Percentiles rank a stretch among this genome's conserved stretches.
Evolutionary conservation across 1,140 invertebrate species (phyloP).

Genomic region (Hycleus cichorii): DNA sequence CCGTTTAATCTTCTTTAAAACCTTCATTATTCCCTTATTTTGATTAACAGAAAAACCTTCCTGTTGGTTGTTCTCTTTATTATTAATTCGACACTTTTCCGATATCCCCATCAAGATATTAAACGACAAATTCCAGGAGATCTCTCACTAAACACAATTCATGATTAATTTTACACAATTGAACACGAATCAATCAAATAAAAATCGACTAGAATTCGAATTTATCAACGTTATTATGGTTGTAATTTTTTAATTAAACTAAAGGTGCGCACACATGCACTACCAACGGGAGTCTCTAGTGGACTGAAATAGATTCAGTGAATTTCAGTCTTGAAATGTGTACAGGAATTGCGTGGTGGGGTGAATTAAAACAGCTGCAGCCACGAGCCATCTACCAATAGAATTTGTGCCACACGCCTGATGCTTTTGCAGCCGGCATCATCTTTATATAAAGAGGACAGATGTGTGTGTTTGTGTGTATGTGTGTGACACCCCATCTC

Average conservation of each 20-base stretch:
- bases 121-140: slow-evolving; percentile 2
- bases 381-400: slow-evolving; percentile 35
- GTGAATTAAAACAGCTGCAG: slow-evolving; percentile 28
- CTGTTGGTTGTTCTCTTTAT: not conserved
- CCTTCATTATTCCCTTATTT: slow-evolving; percentile 46
- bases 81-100: slow-evolving; percentile 17
- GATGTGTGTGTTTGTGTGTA: not conserved
- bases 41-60: not conserved
- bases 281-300: not conserved
- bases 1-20: slow-evolving; percentile 47
- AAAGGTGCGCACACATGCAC: not conserved
- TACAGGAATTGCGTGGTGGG: slow-evolving; percentile 17
- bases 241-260: not conserved
- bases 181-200: slow-evolving; percentile 3
- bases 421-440: slow-evolving; percentile 29
- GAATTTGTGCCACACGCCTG: slow-evolving; percentile 32
- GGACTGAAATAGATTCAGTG: slow-evolving; percentile 17
- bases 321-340: slow-evolving; percentile 21
- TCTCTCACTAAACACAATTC: not conserved
- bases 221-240: not conserved
- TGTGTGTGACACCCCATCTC: slow-evolving; percentile 32
- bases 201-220: not conserved
- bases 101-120: slow-evolving; percentile 36
- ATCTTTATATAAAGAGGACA: no score
- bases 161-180: not conserved